phyloP scores from a whole-genome alignment of 2,888 invertebrate species.

The Trachelus tabidus region DNA sequence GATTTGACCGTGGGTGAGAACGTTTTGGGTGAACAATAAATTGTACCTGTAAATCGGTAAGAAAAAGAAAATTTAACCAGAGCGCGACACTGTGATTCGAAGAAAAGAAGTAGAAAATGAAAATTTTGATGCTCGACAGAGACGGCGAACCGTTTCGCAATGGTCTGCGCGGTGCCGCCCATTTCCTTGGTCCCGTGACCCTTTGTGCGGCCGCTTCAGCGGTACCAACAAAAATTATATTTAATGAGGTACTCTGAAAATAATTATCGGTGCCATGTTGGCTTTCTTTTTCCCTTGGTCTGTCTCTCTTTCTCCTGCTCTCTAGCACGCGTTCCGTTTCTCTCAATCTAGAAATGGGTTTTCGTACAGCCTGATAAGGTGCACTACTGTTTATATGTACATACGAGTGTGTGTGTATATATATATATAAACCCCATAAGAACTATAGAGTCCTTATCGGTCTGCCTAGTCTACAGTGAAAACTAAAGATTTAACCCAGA shows the following conservation, averaged over 20 bases:
- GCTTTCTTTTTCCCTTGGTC: not conserved
- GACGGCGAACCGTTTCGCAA: slow-evolving; percentile 13
- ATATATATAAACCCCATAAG: not conserved
- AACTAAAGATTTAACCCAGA: not conserved
- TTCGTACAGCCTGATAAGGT: not conserved
- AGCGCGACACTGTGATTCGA: not conserved
- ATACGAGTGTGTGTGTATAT: not conserved
- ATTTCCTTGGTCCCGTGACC: slow-evolving; percentile 7
- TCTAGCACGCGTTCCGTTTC: not conserved
- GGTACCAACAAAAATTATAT: slow-evolving; percentile 21
- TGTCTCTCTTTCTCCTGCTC: not conserved
- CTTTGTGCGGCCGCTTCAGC: slow-evolving; percentile 19
- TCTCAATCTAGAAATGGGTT: not conserved
- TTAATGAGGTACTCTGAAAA: slow-evolving; percentile 30
- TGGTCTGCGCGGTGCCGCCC: not conserved
- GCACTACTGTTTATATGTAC: not conserved
- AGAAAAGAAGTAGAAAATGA: not conserved
- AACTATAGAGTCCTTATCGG: not conserved
- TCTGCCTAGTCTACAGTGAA: not conserved
- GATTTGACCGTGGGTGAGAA: not conserved
- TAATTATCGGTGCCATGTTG: slow-evolving; percentile 16
- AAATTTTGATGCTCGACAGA: slow-evolving; percentile 19
- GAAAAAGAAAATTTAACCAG: not conserved
- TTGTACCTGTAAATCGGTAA: not conserved
- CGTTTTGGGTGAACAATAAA: not conserved